Evolutionary conservation across 2,888 invertebrate genomes (phyloP).

Genomic region (Acleris sparsana): DNA sequence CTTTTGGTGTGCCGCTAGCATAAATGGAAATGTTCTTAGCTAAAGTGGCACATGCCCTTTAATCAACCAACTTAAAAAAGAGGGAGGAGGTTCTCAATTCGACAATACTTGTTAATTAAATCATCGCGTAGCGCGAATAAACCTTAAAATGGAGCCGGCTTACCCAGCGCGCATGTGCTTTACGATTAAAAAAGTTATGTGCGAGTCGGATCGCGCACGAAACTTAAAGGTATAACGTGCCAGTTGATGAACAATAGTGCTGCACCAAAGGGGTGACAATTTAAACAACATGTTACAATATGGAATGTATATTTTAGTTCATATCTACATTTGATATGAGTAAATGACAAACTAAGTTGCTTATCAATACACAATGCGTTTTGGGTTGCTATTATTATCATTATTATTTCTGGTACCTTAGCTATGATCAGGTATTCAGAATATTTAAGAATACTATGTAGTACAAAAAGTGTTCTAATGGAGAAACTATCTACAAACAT

Average conservation of each 20-base stretch:
- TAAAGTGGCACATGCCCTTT: no score
- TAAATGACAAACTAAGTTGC: constrained; percentile 74
- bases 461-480: constrained; percentile 65
- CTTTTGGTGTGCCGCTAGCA: no score
- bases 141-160: no score
- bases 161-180: no score
- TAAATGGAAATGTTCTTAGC: no score
- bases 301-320: constrained; percentile 83
- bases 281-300: constrained; percentile 80
- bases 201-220: no score
- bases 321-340: constrained; percentile 79
- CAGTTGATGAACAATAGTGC: constrained; percentile 9
- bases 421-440: constrained; percentile 55
- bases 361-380: constrained; percentile 76
- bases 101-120: no score
- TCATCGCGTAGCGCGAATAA: no score
- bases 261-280: constrained; percentile 49
- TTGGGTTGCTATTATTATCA: constrained; percentile 54
- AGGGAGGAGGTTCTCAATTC: no score
- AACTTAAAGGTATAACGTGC: not conserved
- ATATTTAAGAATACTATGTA: constrained; percentile 58
- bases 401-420: constrained; percentile 54
- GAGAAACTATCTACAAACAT: constrained; percentile 81
- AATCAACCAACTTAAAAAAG: no score
- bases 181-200: no score